A percentile compares a stretch with the other conserved stretches of the same genome.
Conservation (phyloP, 2,888 invertebrate species). For the Augochlorella aurata region DNA sequence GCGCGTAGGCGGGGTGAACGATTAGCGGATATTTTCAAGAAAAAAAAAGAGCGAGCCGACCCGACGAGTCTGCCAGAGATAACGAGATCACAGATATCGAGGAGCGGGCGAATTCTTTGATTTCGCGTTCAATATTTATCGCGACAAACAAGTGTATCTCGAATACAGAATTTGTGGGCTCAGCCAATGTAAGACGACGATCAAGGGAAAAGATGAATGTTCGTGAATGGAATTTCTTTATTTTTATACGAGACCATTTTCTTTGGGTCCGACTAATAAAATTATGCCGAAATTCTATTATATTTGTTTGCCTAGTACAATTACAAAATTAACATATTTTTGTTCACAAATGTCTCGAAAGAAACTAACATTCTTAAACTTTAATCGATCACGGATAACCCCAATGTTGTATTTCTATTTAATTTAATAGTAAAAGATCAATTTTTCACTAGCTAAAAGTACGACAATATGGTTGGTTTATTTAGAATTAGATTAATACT, state of each 20-base stretch:
- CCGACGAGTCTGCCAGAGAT: neutral
- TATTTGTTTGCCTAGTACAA: no score
- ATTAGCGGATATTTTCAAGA: conserved; percentile 18
- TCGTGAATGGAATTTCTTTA: neutral
- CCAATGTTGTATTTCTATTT: no score
- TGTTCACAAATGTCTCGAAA: no score
- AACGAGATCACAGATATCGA: neutral
- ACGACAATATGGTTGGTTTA: no score
- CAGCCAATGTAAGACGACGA: neutral
- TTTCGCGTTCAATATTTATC: conserved; percentile 28
- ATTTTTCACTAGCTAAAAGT: no score
- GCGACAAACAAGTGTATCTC: neutral
- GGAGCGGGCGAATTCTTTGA: neutral
- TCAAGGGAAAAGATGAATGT: neutral
- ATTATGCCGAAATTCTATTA: neutral
- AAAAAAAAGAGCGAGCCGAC: neutral
- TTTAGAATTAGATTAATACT: no score
- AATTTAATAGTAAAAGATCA: no score
- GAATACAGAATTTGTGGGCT: neutral
- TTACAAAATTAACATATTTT: no score
- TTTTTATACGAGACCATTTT: neutral
- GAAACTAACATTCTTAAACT: no score
- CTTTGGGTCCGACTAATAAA: neutral
- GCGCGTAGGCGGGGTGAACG: neutral
- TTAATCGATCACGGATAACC: no score